Conservation (phyloP, 2,113 vertebrate species). For the Percina caprodes region DNA sequence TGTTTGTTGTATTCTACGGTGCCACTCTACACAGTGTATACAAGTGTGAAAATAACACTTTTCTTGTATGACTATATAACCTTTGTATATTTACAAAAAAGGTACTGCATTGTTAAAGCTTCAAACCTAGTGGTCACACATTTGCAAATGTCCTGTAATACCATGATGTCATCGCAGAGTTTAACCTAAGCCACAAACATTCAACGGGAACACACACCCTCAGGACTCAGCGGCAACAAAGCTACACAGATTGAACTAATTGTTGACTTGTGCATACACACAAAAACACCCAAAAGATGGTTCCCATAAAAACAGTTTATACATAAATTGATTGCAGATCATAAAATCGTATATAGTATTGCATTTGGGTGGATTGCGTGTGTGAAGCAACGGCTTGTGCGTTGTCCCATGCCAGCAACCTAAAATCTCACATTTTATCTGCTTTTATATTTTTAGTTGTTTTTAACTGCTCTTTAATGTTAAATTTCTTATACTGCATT, state of each 20-base stretch:
- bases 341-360: constrained; percentile 5
- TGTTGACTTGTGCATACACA: constrained; percentile 23
- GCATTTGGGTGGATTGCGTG: background rate
- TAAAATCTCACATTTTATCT: too few relatives aligned
- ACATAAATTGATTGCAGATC: constrained; percentile 25
- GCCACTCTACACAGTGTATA: background rate
- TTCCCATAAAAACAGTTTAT: constrained; percentile 32
- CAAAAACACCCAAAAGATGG: background rate
- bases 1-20: background rate
- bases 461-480: too few relatives aligned
- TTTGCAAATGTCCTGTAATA: background rate
- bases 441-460: too few relatives aligned
- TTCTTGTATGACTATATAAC: background rate
- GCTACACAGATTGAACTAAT: constrained; percentile 32
- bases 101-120: background rate
- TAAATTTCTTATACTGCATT: too few relatives aligned
- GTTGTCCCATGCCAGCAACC: too few relatives aligned
- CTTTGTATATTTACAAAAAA: background rate
- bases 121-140: background rate
- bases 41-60: background rate
- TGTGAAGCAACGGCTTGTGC: too few relatives aligned
- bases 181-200: constrained; percentile 18
- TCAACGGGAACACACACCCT: constrained; percentile 26
- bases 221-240: constrained; percentile 25
- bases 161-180: constrained; percentile 32